Evolutionary conservation across 2,797 vertebrate genomes (phyloP).

Genomic region (Ceyx erithaca): DNA sequence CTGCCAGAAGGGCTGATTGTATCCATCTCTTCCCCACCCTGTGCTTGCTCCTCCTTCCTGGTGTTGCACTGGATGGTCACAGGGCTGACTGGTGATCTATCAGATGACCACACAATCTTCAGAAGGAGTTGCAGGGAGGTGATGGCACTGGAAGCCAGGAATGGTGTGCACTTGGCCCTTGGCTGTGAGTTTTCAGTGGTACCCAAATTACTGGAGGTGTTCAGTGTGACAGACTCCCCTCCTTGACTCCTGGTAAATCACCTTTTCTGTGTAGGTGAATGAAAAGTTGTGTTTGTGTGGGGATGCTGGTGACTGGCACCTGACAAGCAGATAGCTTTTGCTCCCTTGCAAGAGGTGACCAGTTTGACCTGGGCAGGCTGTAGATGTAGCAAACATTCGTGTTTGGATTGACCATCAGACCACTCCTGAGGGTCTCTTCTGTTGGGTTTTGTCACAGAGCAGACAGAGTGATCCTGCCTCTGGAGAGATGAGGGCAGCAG

Average conservation of each 20-base stretch:
- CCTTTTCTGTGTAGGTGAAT: background rate
- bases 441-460: background rate
- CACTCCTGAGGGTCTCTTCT: background rate
- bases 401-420: background rate
- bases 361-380: background rate
- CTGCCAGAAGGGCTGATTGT: background rate
- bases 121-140: fast-evolving
- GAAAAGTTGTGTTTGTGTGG: background rate
- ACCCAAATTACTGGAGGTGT: background rate
- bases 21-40: background rate
- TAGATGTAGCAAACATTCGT: background rate
- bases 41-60: background rate
- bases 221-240: background rate
- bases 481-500: background rate
- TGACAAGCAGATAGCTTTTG: background rate
- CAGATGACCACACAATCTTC: background rate
- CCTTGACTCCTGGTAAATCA: background rate
- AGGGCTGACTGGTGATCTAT: background rate
- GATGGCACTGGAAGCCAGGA: background rate
- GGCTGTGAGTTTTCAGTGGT: background rate
- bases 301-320: background rate
- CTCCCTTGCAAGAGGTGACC: background rate
- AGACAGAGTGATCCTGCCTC: background rate
- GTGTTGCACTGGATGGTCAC: background rate
- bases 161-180: background rate